phyloP scores from a whole-genome alignment of 2,113 vertebrate genomes.

The Gulo gulo region DNA sequence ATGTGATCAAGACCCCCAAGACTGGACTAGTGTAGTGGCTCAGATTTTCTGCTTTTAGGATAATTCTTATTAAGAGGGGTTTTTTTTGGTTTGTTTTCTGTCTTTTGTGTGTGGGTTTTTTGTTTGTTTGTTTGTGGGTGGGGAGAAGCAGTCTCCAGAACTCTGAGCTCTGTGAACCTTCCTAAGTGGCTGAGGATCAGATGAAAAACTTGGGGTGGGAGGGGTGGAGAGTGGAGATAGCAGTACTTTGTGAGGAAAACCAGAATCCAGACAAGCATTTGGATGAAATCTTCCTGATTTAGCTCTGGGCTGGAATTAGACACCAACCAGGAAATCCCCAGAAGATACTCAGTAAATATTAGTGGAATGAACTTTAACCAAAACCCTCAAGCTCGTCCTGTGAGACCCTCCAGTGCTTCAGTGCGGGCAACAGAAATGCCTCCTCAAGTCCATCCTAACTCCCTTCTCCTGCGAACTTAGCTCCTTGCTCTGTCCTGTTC shows the following conservation, averaged over 20 bases:
- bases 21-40: not conserved
- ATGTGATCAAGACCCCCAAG: not conserved
- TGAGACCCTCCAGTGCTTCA: not conserved
- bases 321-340: not conserved
- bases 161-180: not conserved
- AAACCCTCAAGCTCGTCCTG: not conserved
- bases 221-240: not conserved
- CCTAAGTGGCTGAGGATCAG: not conserved
- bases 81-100: not conserved
- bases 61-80: not conserved
- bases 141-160: not conserved
- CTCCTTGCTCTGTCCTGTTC: not conserved
- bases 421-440: not conserved
- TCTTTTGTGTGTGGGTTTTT: not conserved
- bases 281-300: not conserved
- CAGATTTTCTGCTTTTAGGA: conserved; percentile 1
- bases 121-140: too few relatives aligned
- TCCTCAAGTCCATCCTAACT: not conserved
- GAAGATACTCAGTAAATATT: not conserved
- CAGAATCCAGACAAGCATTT: not conserved
- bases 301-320: not conserved
- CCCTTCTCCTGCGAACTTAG: not conserved
- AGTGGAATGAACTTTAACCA: not conserved
- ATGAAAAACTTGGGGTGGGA: not conserved
- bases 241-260: not conserved